A percentile compares a stretch with the other conserved stretches of the same genome.
Evolutionary conservation across 2,113 vertebrate genomes (phyloP).

Genomic region (Centrocercus urophasianus): DNA sequence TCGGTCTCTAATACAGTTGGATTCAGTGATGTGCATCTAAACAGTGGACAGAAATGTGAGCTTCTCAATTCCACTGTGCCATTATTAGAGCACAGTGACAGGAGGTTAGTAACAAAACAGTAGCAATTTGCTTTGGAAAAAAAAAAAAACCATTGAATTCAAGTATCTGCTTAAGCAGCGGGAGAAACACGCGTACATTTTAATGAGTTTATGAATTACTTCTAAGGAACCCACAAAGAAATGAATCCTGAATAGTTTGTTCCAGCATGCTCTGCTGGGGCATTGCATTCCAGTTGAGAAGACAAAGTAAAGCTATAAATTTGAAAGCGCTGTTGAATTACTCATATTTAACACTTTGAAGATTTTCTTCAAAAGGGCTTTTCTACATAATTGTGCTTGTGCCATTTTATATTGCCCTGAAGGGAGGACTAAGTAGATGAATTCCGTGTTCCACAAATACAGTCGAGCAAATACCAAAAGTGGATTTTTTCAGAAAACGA

Average conservation of each 20-base stretch:
- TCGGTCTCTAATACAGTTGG: not conserved
- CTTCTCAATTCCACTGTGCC: not conserved
- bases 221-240: conserved; percentile 29
- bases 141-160: not conserved
- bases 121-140: conserved; percentile 47
- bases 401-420: conserved; percentile 7
- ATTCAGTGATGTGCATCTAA: not conserved
- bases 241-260: conserved; percentile 47
- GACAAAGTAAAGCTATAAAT: conserved; percentile 31
- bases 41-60: not conserved
- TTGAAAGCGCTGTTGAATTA: conserved; percentile 14
- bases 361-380: not conserved
- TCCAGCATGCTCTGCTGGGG: not conserved
- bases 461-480: not conserved
- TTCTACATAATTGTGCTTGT: not conserved
- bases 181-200: not conserved
- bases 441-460: not conserved
- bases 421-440: not conserved
- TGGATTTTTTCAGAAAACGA: not conserved
- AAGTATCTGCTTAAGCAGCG: conserved; percentile 26
- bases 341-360: not conserved
- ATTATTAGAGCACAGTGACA: not conserved
- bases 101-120: conserved; percentile 17
- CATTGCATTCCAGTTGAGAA: conserved; percentile 30
- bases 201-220: conserved; percentile 44